Base-by-base conservation (phyloP, 1,140 invertebrate genomes). In the Episyrphus balteatus region DNA sequence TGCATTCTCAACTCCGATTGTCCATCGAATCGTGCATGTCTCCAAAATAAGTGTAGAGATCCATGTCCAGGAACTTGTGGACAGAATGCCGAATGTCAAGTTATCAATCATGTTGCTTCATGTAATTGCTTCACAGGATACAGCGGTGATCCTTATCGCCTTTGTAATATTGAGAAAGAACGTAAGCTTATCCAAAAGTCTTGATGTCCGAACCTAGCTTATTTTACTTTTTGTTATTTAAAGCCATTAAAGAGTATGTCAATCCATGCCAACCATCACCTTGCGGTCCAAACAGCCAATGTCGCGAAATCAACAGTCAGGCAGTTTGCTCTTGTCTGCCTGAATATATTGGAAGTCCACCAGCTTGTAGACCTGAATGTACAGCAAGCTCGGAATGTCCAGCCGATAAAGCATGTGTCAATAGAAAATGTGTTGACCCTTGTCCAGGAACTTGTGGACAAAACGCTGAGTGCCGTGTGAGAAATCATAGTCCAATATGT, bases 361-460 rank as follows among this genome's bases (percentile, higher is more conserved):
- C 75, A 49, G 75, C 81, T 49, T 88, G 86, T 63, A 75, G 78
- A 67, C 85, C 85, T 12, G 83, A 88, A 62, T 89, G 86, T 54
- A 66, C 76, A 33, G 57, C 68, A 12, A 89, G 88, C 61, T 79
- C 83, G 11, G 87, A 92, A 54, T 90, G 88, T 54, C 72, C 79
- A 40, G 70, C 76, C 11, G 77, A 76, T 37, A 81, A 77, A 57
- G 82, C 86, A 2, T 91, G 87, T 55, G 70, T 85, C 17, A 86
- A 85, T 62, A 83, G 87, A 53, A 88, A 89, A 70, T 91, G 87
- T 57, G 69, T 78, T 31, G 79, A 88, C 70, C 86, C 86, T 10
- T 90, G 87, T 53, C 75, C 79, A 19, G 81, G 80, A 48, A 79
- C 80, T 2, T 91, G 88, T 63, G 87, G 86, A 1, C 66, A 81